Base-by-base conservation (phyloP, 2,797 vertebrate genomes). In the Thunnus albacares region DNA sequence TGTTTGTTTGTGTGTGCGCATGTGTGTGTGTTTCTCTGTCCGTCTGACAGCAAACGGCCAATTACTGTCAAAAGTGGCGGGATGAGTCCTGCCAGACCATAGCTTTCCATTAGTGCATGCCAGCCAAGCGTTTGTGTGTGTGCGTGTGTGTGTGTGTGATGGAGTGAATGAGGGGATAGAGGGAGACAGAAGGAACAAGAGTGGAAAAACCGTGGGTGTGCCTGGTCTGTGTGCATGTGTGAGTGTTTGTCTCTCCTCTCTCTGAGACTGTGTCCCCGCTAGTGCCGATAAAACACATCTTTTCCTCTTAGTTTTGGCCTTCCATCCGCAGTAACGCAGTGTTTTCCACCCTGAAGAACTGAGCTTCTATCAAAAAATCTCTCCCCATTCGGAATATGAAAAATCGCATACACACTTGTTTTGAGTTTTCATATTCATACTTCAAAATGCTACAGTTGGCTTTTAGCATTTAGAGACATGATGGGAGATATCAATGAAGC, bases 21-120 rank as follows among this genome's bases (percentile, higher is more conserved):
- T 60, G 59, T 77, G 80, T 75, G 79, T 82, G 75, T 83, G 30
- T 70, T 81, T 75, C 81, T 84, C 87, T 66, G 83, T 87, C 84
- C 83, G 81, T 90, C 80, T 90, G 91, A 92, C 90, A 92, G 90
- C 87, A 91, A 91, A 85, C 87, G 82, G 89, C 93, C 93, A 91
- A 93, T 93, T 92, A 94, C 86, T 91, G 87, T 89, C 82, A 80
- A 92, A 91, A 92, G 87, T 93, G 89, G 87, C 72, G 53, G 90
- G 89, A 93, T 92, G 90, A 93, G 87, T 86, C 85, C 91, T 92
- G 82, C 92, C 90, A 91, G 92, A 93, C 89, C 92, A 92, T 87
- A 86, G 85, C 92, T 93, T 93, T 93, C 90, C 90, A 93, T 91
- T 93, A 92, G 85, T 84, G 84, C 83, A 88, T 82, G 88, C 85